Percentiles rank a stretch among this genome's conserved stretches.
Evolutionary conservation across 2,113 vertebrate species (phyloP).

Genomic region (Callopanchax toddi): DNA sequence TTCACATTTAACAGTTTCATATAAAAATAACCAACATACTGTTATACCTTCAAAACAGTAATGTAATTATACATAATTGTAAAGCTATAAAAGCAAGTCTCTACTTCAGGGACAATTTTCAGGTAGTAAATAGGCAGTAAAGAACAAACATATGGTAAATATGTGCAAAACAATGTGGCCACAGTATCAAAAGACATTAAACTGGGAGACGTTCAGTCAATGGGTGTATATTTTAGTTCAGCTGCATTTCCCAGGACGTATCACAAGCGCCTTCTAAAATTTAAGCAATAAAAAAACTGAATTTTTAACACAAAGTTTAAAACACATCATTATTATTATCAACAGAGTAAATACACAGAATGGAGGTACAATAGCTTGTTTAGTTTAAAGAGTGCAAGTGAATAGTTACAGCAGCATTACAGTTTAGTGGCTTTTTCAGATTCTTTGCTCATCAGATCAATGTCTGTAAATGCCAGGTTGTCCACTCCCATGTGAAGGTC

Average conservation of each 20-base stretch:
- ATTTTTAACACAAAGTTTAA: background rate
- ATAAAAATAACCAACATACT: slow-evolving; percentile 12
- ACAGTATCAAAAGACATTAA: no score
- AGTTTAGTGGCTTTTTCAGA: slow-evolving; percentile 63
- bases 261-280: background rate
- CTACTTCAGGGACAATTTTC: slow-evolving; percentile 1
- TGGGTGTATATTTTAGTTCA: no score
- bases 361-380: background rate
- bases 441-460: slow-evolving; percentile 41
- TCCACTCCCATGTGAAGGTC: slow-evolving; percentile 47
- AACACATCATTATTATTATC: background rate
- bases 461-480: slow-evolving; percentile 57
- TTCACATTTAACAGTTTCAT: background rate
- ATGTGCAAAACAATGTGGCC: no score
- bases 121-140: background rate
- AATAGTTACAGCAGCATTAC: slow-evolving; percentile 30
- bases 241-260: background rate
- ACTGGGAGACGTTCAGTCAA: no score
- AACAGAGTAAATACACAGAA: background rate
- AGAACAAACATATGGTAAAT: no score
- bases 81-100: background rate
- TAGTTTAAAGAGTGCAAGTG: background rate
- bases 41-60: slow-evolving; percentile 4
- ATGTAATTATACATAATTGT: background rate
- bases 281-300: background rate